phyloP scores from a whole-genome alignment of 2,888 invertebrate genomes.

The Netelia virgata region DNA sequence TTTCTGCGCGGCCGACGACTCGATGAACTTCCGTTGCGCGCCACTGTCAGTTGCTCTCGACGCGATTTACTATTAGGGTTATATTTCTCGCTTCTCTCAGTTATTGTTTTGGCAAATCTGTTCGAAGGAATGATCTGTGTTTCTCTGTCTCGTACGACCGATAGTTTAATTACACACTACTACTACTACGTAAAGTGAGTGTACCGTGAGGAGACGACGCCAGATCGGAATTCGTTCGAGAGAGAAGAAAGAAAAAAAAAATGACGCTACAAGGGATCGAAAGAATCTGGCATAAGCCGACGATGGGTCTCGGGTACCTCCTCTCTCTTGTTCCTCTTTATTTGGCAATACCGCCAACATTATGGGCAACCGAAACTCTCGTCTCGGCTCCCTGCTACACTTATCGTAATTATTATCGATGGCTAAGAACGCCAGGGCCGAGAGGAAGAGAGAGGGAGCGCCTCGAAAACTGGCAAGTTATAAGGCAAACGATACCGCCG shows the following conservation, averaged over 20 bases:
- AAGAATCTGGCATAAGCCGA: slow-evolving; percentile 5
- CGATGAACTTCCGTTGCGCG: neutral
- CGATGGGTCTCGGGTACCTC: slow-evolving; percentile 11
- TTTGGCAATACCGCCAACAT: slow-evolving; percentile 67
- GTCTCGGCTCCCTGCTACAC: slow-evolving; percentile 60
- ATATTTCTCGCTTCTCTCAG: no score
- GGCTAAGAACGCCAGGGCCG: slow-evolving; percentile 37
- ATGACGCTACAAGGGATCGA: neutral
- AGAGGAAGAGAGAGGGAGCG: neutral
- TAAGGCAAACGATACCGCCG: slow-evolving; percentile 60
- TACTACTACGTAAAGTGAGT: no score
- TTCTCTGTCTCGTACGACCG: no score
- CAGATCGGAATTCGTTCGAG: slow-evolving; percentile 16
- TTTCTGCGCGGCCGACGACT: neutral
- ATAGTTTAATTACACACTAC: no score
- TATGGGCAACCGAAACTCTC: slow-evolving; percentile 58
- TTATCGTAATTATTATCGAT: slow-evolving; percentile 69
- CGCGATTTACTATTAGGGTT: no score
- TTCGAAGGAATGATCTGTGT: no score
- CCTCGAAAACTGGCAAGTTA: slow-evolving; percentile 49
- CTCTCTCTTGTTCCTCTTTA: slow-evolving; percentile 60
- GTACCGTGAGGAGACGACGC: slow-evolving; percentile 1
- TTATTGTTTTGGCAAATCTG: neutral
- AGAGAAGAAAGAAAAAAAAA: slow-evolving; percentile 6
- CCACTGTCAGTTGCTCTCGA: neutral